Conservation (phyloP, 1,140 invertebrate genomes). For the Dolichoris vasculosae region DNA sequence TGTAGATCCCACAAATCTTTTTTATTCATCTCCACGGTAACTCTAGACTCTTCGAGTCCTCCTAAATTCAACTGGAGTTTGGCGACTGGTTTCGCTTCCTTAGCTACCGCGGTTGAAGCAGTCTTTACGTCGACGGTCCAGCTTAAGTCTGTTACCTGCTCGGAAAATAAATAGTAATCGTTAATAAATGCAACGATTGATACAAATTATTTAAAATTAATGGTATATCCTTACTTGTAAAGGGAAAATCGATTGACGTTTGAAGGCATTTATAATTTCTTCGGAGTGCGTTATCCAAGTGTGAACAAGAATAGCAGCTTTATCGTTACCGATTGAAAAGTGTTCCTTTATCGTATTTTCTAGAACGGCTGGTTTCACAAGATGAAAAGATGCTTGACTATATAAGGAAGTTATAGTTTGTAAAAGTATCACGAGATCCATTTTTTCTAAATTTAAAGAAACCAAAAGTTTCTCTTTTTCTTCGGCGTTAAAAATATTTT, state of each 20-base stretch:
- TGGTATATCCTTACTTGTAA: constrained; percentile 58
- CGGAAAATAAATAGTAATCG: not conserved
- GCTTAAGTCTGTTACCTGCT: constrained; percentile 64
- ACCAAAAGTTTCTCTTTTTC: constrained; percentile 68
- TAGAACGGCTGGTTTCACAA: constrained; percentile 60
- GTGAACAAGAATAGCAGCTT: constrained; percentile 62
- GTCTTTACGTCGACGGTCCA: constrained; percentile 67
- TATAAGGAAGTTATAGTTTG: constrained; percentile 64
- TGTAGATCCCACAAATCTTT: constrained; percentile 63
- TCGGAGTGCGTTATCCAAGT: constrained; percentile 66
- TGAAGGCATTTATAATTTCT: constrained; percentile 62
- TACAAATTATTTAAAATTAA: not conserved
- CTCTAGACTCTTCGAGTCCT: constrained; percentile 55
- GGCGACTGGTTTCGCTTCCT: constrained; percentile 61
- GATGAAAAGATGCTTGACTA: constrained; percentile 63
- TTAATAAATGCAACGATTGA: not conserved
- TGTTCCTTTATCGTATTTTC: constrained; percentile 62
- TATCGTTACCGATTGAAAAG: constrained; percentile 63
- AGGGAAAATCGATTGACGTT: constrained; percentile 66
- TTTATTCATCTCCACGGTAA: constrained; percentile 68
- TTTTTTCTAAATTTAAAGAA: constrained; percentile 64
- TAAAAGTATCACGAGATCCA: constrained; percentile 60
- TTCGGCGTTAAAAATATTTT: constrained; percentile 64
- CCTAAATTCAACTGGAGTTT: constrained; percentile 64
- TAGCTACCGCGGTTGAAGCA: constrained; percentile 62